A percentile compares a stretch with the other conserved stretches of the same genome.
phyloP scores from a whole-genome alignment of 2,113 vertebrate species.

The Colinus virginianus region DNA sequence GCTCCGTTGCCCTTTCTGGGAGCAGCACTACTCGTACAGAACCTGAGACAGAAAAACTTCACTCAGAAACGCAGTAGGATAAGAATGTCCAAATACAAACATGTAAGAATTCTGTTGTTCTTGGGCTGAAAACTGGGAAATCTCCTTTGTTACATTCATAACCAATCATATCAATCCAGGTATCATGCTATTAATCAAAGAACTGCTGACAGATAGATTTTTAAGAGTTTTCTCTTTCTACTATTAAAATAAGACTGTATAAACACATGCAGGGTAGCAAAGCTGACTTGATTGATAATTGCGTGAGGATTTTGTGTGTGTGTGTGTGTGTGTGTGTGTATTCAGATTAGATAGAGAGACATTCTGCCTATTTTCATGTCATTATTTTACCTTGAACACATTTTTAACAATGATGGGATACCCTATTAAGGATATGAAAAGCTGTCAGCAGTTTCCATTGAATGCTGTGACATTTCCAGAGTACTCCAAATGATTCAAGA shows the following conservation, averaged over 20 bases:
- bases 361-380: conserved; percentile 25
- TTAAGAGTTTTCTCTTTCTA: not conserved
- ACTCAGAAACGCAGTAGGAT: not conserved
- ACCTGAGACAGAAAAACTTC: not conserved
- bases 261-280: not conserved
- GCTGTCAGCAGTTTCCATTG: not conserved
- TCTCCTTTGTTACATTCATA: not conserved
- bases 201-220: not conserved
- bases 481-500: not conserved
- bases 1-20: not conserved
- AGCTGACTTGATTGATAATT: not conserved
- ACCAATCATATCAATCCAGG: not conserved
- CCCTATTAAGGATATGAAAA: not conserved
- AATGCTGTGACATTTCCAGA: not conserved
- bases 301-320: not conserved
- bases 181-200: not conserved
- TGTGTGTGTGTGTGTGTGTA: not conserved
- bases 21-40: not conserved
- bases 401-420: not conserved
- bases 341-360: not conserved
- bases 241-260: not conserved
- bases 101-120: not conserved
- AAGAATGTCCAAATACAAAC: not conserved
- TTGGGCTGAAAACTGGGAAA: not conserved
- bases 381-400: not conserved